Conservation (phyloP, 2,113 vertebrate genomes). For the Nyctereutes procyonoides region DNA sequence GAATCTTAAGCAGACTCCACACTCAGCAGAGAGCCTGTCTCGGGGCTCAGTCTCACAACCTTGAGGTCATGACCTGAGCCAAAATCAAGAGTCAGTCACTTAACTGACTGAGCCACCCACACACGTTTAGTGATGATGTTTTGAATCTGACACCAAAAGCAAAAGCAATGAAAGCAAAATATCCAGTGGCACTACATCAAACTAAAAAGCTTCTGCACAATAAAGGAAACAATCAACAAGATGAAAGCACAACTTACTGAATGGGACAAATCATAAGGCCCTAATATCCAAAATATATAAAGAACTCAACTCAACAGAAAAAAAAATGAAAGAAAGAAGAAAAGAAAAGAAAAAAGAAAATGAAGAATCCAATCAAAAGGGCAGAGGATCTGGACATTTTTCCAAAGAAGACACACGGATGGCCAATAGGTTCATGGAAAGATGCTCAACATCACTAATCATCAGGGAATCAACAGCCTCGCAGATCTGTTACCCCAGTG, state of each 20-base stretch:
- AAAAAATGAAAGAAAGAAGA: not conserved
- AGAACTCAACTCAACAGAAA: not conserved
- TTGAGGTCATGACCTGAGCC: not conserved
- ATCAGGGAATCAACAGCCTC: not conserved
- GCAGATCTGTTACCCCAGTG: conserved; percentile 69
- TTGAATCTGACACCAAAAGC: not conserved
- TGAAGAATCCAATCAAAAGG: not conserved
- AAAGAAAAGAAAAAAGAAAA: too few relatives aligned
- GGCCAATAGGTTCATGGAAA: not conserved
- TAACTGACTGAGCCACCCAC: not conserved
- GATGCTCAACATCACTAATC: not conserved
- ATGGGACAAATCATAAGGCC: not conserved
- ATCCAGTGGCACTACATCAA: not conserved
- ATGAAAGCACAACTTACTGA: not conserved
- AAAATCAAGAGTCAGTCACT: not conserved
- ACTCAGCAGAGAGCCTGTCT: not conserved
- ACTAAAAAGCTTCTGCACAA: not conserved
- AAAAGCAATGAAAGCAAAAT: not conserved
- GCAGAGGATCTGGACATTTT: not conserved
- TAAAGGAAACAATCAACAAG: not conserved
- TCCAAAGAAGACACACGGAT: not conserved
- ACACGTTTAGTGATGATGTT: not conserved
- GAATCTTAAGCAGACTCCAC: not conserved
- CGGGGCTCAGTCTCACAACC: not conserved
- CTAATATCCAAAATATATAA: not conserved